Conservation (phyloP, 1,140 invertebrate species). For the Chlorops oryzae region DNA sequence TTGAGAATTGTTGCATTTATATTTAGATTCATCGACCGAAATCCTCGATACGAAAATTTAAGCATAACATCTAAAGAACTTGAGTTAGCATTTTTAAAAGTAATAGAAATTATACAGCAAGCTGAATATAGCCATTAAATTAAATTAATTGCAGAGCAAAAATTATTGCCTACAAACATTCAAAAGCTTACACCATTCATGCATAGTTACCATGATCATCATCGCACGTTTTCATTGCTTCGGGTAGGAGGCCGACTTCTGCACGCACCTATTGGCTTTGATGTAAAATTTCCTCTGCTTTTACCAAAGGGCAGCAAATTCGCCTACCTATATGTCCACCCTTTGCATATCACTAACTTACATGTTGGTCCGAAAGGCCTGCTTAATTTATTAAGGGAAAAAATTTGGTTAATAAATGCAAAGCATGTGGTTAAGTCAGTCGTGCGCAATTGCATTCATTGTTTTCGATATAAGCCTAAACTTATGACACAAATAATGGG, state of each 20-base stretch:
- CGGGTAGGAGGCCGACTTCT: slow-evolving; percentile 6
- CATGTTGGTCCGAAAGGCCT: slow-evolving; percentile 4
- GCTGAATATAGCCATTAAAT: too few relatives aligned
- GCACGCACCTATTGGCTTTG: slow-evolving; percentile 5
- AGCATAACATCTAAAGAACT: too few relatives aligned
- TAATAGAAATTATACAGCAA: too few relatives aligned
- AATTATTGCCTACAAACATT: too few relatives aligned
- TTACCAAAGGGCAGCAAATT: slow-evolving; percentile 2
- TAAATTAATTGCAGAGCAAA: too few relatives aligned
- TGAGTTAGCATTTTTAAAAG: too few relatives aligned
- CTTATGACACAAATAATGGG: slow-evolving; percentile 11
- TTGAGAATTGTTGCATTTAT: too few relatives aligned
- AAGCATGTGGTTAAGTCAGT: slow-evolving; percentile 7
- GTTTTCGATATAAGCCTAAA: slow-evolving; percentile 13
- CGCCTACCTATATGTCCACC: background rate
- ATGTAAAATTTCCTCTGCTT: slow-evolving; percentile 6
- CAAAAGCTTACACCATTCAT: slow-evolving; percentile 6
- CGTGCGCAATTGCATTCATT: slow-evolving; percentile 10
- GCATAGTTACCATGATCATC: background rate
- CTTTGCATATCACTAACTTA: slow-evolving; percentile 4
- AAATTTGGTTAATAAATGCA: too few relatives aligned
- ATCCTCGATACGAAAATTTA: too few relatives aligned
- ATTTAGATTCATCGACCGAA: too few relatives aligned
- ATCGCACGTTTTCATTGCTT: background rate
- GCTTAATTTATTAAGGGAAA: slow-evolving; percentile 2